A percentile compares a stretch with the other conserved stretches of the same genome.
Evolutionary conservation across 2,888 invertebrate species (phyloP).

Genomic region (Rosalia funebris): DNA sequence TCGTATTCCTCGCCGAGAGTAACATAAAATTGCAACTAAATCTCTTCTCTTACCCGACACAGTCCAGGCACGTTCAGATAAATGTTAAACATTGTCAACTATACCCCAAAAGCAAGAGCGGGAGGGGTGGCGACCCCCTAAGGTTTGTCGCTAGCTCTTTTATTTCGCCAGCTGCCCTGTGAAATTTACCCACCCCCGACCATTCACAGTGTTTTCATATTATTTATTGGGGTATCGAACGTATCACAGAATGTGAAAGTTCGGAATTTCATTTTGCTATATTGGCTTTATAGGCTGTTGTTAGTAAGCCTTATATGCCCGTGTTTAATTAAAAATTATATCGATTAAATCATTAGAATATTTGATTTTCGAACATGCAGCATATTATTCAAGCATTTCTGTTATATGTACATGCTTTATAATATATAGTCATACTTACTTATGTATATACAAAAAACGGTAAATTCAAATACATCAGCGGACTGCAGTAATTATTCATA

Average conservation of each 20-base stretch:
- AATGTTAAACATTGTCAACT: constrained; percentile 65
- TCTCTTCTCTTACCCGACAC: constrained; percentile 55
- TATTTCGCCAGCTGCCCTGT: constrained; percentile 65
- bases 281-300: constrained; percentile 16
- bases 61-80: constrained; percentile 62
- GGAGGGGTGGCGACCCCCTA: constrained; percentile 62
- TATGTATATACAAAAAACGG: too few relatives aligned
- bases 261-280: constrained; percentile 40
- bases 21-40: constrained; percentile 51
- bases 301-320: too few relatives aligned
- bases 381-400: too few relatives aligned
- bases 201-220: constrained; percentile 61
- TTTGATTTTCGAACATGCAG: too few relatives aligned
- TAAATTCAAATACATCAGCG: too few relatives aligned
- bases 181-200: constrained; percentile 62
- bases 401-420: too few relatives aligned
- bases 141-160: constrained; percentile 63
- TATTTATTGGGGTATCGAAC: constrained; percentile 60
- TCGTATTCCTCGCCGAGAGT: constrained; percentile 27
- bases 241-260: constrained; percentile 57
- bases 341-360: too few relatives aligned
- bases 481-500: too few relatives aligned
- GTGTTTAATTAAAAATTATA: too few relatives aligned
- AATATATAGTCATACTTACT: too few relatives aligned
- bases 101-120: constrained; percentile 60